phyloP scores from a whole-genome alignment of 30 jellyfish, hydroid and myxozoan genomes.

The Rhopilema esculentum region DNA sequence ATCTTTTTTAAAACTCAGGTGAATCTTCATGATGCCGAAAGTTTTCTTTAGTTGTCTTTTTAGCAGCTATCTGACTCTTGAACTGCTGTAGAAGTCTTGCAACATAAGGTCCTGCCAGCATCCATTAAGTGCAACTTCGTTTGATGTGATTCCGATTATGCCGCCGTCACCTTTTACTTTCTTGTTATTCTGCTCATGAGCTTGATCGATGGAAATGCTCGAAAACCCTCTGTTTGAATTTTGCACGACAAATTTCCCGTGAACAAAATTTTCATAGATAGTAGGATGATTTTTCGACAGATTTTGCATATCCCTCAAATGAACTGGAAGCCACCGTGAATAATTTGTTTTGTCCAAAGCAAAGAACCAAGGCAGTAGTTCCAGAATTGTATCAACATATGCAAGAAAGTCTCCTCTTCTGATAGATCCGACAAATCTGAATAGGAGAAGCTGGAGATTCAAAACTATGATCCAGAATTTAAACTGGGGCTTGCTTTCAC shows the following conservation, averaged over 20 bases:
- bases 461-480: slow-evolving; percentile 60
- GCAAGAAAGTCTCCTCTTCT: slow-evolving; percentile 41
- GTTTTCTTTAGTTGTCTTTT: slow-evolving; percentile 36
- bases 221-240: slow-evolving; percentile 34
- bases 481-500: slow-evolving; percentile 42
- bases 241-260: slow-evolving; percentile 36
- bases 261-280: slow-evolving; percentile 26
- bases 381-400: slow-evolving; percentile 44
- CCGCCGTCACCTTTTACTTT: slow-evolving; percentile 56
- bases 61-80: slow-evolving; percentile 36
- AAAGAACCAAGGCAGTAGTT: slow-evolving; percentile 66
- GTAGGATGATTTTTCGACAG: slow-evolving; percentile 15
- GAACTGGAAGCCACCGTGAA: slow-evolving; percentile 75
- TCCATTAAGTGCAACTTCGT: slow-evolving; percentile 58
- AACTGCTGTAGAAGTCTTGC: slow-evolving; percentile 36
- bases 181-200: slow-evolving; percentile 53
- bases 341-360: slow-evolving; percentile 56
- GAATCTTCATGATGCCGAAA: slow-evolving; percentile 55
- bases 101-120: slow-evolving; percentile 57
- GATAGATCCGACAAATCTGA: slow-evolving; percentile 59
- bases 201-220: slow-evolving; percentile 48
- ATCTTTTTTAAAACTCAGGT: slow-evolving; percentile 37
- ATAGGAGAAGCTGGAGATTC: slow-evolving; percentile 35
- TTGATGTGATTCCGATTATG: slow-evolving; percentile 26
- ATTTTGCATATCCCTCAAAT: slow-evolving; percentile 55